Evolutionary conservation across 2,888 invertebrate species (phyloP), one percentile per base, ranked within the genome.

Genomic region (Argyresthia goedartella): DNA sequence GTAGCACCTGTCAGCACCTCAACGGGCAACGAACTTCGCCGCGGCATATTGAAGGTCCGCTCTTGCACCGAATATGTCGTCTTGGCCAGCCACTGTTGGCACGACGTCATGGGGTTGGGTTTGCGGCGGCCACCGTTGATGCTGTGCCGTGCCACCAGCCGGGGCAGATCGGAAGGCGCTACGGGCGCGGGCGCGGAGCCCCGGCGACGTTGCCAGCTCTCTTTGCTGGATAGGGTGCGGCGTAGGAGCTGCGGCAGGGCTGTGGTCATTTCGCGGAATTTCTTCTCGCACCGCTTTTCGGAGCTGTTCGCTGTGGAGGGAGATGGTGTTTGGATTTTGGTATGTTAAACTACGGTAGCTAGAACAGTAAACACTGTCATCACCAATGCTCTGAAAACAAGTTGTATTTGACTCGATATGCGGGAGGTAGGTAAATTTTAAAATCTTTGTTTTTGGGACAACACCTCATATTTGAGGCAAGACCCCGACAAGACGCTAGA

Each of bases 1-100:
- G n/a, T n/a, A n/a, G n/a, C n/a, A 77, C 77, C 76, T 74, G 77
- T 71, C 64, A 80, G 78, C 73, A 82, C 84, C 80, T 85, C 82
- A 65, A 71, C 76, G 56, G 84, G 84, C 52, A 84, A 71, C n/a
- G 82, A 81, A 57, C 79, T 71, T 14, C 82, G 64, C 42, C 82
- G 76, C 0, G 72, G 74, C 33, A 66, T 56, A 2, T 65, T 61
- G 1, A 56, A 64, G 35, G 64, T 53, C 13, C 60, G 58, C 53
- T 72, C 76, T 10, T 71, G 73, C 4, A 63, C 60, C 35, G 55
- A 61, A 59, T 61, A 64, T 0, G 66, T 59, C 13, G 73, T 56
- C 52, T 66, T 73, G 15, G 68, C 65, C 13, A 77, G 60, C 76
- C 76, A 79, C 44, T 76, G 77, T 34, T 75, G 76, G 64, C 74